phyloP scores from a whole-genome alignment of 2,113 vertebrate genomes.

The Myanophis thanlyinensis region DNA sequence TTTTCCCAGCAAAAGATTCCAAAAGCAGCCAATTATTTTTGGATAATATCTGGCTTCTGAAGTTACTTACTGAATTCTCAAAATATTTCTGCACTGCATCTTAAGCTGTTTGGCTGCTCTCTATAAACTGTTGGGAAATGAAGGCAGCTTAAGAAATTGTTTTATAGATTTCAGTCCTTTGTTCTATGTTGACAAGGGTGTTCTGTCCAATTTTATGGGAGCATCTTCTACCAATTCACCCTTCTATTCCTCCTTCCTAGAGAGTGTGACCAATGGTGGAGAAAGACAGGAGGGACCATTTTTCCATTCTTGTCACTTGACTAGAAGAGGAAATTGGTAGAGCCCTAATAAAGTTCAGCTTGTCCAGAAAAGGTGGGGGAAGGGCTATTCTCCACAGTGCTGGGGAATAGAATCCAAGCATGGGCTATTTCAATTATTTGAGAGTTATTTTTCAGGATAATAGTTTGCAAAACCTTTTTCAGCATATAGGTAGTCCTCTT shows the following conservation, averaged over 20 bases:
- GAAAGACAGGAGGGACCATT: neutral
- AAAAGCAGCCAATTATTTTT: conserved; percentile 17
- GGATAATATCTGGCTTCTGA: conserved; percentile 42
- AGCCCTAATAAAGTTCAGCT: neutral
- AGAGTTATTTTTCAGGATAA: neutral
- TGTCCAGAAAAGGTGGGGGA: neutral
- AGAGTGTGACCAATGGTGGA: neutral
- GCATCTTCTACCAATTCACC: neutral
- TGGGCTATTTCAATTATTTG: neutral
- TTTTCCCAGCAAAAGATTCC: conserved; percentile 19
- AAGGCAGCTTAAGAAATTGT: neutral
- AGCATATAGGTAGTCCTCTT: neutral
- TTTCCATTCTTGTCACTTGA: neutral
- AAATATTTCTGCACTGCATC: neutral
- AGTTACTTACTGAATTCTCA: conserved; percentile 16
- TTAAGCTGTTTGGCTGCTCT: neutral
- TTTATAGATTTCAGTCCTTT: neutral
- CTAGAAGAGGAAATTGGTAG: neutral
- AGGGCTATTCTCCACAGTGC: too few species aligned
- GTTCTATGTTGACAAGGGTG: neutral
- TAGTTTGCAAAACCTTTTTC: neutral
- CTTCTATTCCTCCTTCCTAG: neutral
- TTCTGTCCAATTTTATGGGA: neutral
- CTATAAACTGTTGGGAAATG: neutral
- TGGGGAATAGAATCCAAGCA: too few species aligned